These are phyloP conservation scores for Oncorhynchus gorbuscha DNA, from an alignment of 2,113 vertebrate genomes.

Conservation along the genomic window DNA sequence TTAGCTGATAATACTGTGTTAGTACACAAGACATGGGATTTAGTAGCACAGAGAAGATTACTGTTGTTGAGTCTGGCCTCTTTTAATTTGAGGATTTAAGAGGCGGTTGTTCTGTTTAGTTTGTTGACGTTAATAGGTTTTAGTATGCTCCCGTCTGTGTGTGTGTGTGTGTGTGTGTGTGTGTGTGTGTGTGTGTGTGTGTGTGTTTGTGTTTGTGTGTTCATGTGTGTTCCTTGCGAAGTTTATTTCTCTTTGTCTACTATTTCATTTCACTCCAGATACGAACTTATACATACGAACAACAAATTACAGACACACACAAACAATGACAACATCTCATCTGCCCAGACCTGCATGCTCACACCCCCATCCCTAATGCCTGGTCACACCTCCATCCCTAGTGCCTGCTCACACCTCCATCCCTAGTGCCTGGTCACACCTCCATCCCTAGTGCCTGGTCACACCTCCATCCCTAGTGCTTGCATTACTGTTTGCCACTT, in stretches of 20 bases:
- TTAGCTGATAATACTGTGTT: background rate
- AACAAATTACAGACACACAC: too few species aligned
- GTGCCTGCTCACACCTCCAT: too few species aligned
- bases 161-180: background rate
- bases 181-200: background rate
- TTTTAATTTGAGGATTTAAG: background rate
- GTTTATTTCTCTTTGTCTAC: background rate
- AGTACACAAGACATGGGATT: background rate
- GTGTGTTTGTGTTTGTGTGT: background rate
- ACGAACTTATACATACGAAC: too few species aligned
- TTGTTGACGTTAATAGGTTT: too few species aligned
- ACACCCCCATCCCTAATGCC: too few species aligned
- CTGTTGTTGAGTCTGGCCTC: background rate
- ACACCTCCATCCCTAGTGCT: too few species aligned
- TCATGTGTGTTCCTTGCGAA: slow-evolving; percentile 1
- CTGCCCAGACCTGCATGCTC: too few species aligned
- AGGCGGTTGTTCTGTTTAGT: background rate
- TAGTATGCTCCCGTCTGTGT: background rate
- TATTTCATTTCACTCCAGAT: background rate
- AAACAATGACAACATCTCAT: too few species aligned
- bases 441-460: too few species aligned
- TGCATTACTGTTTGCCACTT: too few species aligned
- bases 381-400: too few species aligned
- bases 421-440: too few species aligned
- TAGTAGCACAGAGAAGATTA: background rate